Percentiles rank a stretch among this genome's conserved stretches.
Evolutionary conservation across 2,888 invertebrate genomes (phyloP).

Genomic region (Saturnia pavonia): DNA sequence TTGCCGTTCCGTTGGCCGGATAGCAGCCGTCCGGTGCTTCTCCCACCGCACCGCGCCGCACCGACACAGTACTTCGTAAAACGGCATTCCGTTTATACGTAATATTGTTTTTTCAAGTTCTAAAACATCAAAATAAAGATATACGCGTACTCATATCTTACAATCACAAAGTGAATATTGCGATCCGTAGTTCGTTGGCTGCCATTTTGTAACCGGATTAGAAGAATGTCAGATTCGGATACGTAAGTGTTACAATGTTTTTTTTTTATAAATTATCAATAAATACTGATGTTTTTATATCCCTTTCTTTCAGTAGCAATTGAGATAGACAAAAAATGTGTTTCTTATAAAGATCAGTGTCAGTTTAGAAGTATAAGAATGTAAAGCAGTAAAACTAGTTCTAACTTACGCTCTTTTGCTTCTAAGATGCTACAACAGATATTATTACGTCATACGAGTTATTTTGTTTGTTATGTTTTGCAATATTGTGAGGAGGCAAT

Average conservation of each 20-base stretch:
- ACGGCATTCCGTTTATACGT: conserved; percentile 40
- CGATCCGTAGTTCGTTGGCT: conserved; percentile 17
- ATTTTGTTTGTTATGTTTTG: background rate
- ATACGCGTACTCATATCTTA: conserved; percentile 1
- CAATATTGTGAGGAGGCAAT: no score
- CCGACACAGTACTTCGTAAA: conserved; percentile 41
- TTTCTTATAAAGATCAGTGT: background rate
- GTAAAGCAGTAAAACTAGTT: background rate
- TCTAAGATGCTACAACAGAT: background rate
- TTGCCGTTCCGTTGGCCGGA: conserved; percentile 45
- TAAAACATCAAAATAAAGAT: background rate
- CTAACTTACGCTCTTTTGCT: background rate
- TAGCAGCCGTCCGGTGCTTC: conserved; percentile 37
- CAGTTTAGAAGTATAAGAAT: background rate
- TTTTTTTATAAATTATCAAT: background rate
- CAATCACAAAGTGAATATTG: conserved; percentile 1
- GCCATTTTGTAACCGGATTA: conserved; percentile 30
- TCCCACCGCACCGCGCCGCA: conserved; percentile 23
- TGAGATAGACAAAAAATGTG: background rate
- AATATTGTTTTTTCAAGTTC: conserved; percentile 28
- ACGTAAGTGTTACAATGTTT: conserved; percentile 25
- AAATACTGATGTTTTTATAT: background rate
- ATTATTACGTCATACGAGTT: background rate
- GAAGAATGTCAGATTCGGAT: conserved; percentile 31
- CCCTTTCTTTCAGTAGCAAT: background rate